These are phyloP conservation scores for Minunthozetes semirufus DNA, from an alignment of 2,888 invertebrate species.

Conservation along the genomic window DNA sequence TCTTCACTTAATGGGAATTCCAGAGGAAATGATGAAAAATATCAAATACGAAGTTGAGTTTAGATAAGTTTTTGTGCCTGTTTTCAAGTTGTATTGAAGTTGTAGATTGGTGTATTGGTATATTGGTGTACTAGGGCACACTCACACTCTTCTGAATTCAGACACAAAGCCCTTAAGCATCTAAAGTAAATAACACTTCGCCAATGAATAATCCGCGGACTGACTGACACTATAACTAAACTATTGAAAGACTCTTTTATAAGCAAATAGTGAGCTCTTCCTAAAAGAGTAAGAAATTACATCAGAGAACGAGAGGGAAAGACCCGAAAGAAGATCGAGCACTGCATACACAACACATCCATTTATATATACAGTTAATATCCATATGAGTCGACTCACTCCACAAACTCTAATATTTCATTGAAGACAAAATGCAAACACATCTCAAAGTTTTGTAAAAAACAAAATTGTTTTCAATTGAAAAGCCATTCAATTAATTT, in stretches of 20 bases:
- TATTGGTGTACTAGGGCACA: neutral
- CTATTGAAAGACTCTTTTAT: neutral
- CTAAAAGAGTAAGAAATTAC: neutral
- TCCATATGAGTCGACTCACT: slow-evolving; percentile 16
- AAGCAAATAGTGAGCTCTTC: neutral
- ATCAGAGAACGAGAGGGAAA: neutral
- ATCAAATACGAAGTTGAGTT: no score
- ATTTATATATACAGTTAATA: neutral
- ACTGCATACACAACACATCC: neutral
- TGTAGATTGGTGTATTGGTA: no score
- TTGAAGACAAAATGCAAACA: neutral
- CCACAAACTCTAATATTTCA: neutral
- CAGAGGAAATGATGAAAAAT: no score
- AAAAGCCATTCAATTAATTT: no score
- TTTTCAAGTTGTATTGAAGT: no score
- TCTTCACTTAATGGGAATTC: no score
- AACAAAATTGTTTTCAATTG: neutral
- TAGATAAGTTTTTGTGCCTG: no score
- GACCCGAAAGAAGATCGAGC: neutral
- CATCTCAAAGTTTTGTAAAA: neutral
- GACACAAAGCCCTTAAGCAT: neutral
- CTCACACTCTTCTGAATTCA: neutral
- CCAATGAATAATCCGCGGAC: slow-evolving; percentile 6
- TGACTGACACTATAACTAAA: neutral
- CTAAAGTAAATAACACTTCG: slow-evolving; percentile 14